Percentiles rank a stretch among this genome's conserved stretches.
Conservation (phyloP, 2,888 invertebrate species). For the Bombyx huttoni region DNA sequence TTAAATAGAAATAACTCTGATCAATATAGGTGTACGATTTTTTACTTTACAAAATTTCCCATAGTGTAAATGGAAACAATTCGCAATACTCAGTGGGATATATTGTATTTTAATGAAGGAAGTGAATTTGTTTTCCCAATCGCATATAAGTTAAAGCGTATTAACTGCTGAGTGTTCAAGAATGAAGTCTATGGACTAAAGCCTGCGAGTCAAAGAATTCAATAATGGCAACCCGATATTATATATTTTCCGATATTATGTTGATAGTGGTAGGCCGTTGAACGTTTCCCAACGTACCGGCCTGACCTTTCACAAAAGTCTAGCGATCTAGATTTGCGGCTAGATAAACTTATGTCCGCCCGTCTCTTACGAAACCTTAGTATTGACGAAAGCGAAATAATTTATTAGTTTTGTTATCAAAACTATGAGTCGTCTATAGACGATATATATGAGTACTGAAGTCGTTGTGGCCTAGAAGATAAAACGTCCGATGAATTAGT, state of each 20-base stretch:
- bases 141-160: not conserved
- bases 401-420: not conserved
- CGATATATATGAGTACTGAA: too few relatives aligned
- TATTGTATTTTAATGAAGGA: too few relatives aligned
- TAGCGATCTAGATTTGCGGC: slow-evolving; percentile 49
- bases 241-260: not conserved
- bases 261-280: slow-evolving; percentile 3
- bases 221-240: not conserved
- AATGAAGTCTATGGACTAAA: not conserved
- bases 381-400: not conserved
- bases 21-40: too few relatives aligned
- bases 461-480: too few relatives aligned
- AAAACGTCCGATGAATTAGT: too few relatives aligned
- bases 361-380: slow-evolving; percentile 26
- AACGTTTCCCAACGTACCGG: not conserved
- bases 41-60: too few relatives aligned
- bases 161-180: not conserved
- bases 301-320: slow-evolving; percentile 61
- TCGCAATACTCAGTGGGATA: too few relatives aligned
- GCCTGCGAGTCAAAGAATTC: not conserved
- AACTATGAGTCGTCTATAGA: not conserved
- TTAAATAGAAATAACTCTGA: too few relatives aligned
- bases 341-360: slow-evolving; percentile 40
- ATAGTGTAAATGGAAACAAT: too few relatives aligned
- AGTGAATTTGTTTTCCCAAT: not conserved